Base-by-base conservation (phyloP, 1,140 invertebrate genomes). In the Heliconius hewitsoni region DNA sequence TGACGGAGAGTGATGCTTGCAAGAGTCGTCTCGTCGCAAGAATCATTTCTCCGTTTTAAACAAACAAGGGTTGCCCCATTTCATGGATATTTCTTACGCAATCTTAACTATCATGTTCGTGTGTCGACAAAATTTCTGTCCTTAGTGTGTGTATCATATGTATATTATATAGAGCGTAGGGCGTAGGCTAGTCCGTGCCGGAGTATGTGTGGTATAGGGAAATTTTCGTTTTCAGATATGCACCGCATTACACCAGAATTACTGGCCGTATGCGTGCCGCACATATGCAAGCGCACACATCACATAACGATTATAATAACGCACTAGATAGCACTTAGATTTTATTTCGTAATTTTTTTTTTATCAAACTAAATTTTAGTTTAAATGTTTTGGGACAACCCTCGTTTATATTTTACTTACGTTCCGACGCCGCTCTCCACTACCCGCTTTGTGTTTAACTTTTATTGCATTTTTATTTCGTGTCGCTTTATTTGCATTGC, bases 151-250 rank as follows among this genome's bases (percentile, higher is more conserved):
- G 92, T 94, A 88, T 80, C 82, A 82, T 85, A 82, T 88, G 34
- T 79, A 66, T 66, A 30, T 52, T 52, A 52, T 66, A 66, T 66
- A 88, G 86, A 84, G 89, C 90, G 23, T 72, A 72, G 86, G 87
- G 85, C 81, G 79, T 91, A 91, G 87, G 90, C 84, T 92, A 93
- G 90, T 87, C 79, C 84, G 30, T 76, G 85, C 88, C 87, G 91
- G 89, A 89, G 92, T 93, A 92, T 93, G 93, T 94, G 93, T 94
- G 93, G 92, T 94, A 93, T 93, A 94, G 92, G 92, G 93, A 89
- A 93, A 90, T 94, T 94, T 94, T 94, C 91, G 90, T 94, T 94
- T 94, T 94, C 93, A 94, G 93, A 94, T 94, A 92, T 94, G 93
- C 93, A 93, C 93, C 87, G 90, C 91, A 92, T 94, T 94, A 94